phyloP scores from a whole-genome alignment of 2,797 vertebrate species.

The Rhadinocentrus ornatus region DNA sequence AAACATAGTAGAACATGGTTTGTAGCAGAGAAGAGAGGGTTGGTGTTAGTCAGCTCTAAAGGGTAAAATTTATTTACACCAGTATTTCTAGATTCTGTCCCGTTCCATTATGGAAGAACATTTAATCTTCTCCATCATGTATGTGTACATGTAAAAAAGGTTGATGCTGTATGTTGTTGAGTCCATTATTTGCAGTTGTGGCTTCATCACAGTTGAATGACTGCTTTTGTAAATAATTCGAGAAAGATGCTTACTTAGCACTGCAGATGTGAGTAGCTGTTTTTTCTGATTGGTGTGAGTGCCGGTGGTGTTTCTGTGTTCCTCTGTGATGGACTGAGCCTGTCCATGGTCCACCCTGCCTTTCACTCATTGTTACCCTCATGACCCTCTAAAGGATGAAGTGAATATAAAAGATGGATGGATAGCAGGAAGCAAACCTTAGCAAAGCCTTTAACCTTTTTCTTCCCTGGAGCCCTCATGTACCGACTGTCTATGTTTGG shows the following conservation, averaged over 20 bases:
- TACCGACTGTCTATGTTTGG: background rate
- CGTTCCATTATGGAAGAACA: no score
- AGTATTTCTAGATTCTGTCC: no score
- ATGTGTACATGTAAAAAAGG: no score
- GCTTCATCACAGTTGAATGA: background rate
- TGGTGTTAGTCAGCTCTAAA: no score
- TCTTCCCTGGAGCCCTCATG: background rate
- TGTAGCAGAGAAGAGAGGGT: no score
- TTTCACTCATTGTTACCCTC: background rate
- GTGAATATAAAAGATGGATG: conserved; percentile 4
- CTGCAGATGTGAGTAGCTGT: background rate
- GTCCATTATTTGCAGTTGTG: no score
- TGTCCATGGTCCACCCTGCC: background rate
- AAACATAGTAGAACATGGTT: no score
- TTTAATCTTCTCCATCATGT: no score
- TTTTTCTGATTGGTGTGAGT: background rate
- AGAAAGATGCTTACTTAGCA: background rate
- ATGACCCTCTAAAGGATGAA: background rate
- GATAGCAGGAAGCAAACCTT: conserved; percentile 9
- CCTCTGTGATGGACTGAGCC: background rate
- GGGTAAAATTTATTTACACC: no score
- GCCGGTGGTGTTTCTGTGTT: background rate
- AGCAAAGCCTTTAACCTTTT: conserved; percentile 1
- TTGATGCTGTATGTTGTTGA: no score
- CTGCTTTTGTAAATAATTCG: background rate